These are phyloP conservation scores for Amphiura filiformis DNA, from an alignment of 35 echinoderm and acorn worm genomes.

Conservation along the genomic window DNA sequence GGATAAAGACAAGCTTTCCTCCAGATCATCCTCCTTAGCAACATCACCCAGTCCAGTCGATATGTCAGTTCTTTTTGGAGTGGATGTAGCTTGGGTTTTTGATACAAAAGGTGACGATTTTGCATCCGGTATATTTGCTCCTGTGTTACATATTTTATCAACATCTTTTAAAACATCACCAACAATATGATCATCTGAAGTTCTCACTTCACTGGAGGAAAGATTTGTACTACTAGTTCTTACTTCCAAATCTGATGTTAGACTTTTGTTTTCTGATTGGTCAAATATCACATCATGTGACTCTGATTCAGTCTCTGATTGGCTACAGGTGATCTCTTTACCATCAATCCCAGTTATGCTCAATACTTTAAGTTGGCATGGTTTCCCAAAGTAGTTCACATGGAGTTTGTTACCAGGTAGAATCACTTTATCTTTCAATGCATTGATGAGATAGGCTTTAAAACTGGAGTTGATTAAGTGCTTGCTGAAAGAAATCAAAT, in stretches of 20 bases:
- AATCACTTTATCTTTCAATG: slow-evolving; percentile 17
- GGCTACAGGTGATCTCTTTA: slow-evolving; percentile 2
- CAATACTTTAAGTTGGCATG: slow-evolving; percentile 18
- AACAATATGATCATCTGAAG: background rate
- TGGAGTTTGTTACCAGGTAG: slow-evolving; percentile 13
- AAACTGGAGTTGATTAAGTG: slow-evolving; percentile 15
- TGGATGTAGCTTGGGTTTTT: slow-evolving; percentile 22
- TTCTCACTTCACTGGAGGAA: background rate
- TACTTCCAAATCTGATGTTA: background rate
- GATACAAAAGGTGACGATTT: background rate
- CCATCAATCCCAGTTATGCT: slow-evolving; percentile 8
- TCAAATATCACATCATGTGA: background rate
- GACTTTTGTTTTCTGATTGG: slow-evolving; percentile 23
- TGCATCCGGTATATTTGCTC: background rate
- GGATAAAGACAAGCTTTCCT: background rate
- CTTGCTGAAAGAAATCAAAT: background rate
- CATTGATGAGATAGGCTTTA: slow-evolving; percentile 8
- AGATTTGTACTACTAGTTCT: background rate
- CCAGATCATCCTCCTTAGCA: background rate
- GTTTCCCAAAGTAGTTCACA: slow-evolving; percentile 62
- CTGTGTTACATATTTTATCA: background rate
- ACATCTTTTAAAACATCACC: background rate
- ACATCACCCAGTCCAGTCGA: no score
- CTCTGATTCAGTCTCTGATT: slow-evolving; percentile 12
- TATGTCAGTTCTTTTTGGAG: slow-evolving; percentile 25